Evolutionary conservation across 23 tunicate species (phyloP).

Genomic region (Trididemnum miniatum): DNA sequence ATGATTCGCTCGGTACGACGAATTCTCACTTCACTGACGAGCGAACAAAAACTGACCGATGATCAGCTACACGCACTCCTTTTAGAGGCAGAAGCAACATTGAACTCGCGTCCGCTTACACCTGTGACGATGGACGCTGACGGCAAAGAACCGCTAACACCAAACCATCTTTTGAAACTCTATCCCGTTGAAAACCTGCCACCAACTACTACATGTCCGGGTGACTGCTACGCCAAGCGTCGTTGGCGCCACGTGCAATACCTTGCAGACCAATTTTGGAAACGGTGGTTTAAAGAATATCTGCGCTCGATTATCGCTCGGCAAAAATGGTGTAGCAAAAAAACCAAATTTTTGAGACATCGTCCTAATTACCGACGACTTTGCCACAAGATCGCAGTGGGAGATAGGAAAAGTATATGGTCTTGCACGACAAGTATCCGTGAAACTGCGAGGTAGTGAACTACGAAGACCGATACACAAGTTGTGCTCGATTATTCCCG

Average conservation of each 20-base stretch:
- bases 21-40: background rate
- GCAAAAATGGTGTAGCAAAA: background rate
- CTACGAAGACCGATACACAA: background rate
- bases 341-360: background rate
- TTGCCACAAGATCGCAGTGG: background rate
- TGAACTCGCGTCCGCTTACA: background rate
- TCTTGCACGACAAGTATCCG: background rate
- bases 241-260: background rate
- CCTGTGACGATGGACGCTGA: background rate
- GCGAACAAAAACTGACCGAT: background rate
- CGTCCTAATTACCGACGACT: background rate
- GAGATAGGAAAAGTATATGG: background rate
- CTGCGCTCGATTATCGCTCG: background rate
- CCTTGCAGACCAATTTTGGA: background rate
- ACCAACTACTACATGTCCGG: background rate
- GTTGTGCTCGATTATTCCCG: background rate
- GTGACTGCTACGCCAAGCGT: background rate
- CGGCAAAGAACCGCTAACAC: background rate
- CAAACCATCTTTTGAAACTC: background rate
- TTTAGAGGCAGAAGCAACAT: background rate
- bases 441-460: background rate
- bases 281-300: background rate
- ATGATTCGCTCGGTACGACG: background rate
- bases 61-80: background rate
- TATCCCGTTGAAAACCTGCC: background rate